Evolutionary conservation across 2,113 vertebrate species (phyloP), one percentile per base, ranked within the genome.

Genomic region (Gymnorhina tibicen): DNA sequence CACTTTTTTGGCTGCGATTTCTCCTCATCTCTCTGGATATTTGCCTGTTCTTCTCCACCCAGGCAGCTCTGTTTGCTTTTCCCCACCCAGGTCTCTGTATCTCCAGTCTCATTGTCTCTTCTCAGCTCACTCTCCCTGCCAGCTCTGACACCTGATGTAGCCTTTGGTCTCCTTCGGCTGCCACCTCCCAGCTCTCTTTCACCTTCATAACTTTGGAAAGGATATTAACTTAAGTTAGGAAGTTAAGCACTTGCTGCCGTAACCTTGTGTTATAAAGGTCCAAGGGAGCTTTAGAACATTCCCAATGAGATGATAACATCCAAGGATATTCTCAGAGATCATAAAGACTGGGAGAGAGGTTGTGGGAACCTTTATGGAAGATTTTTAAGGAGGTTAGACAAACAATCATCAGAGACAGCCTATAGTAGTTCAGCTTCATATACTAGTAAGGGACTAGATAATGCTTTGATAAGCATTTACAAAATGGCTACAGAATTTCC

Each of bases 1-100:
- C 23, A 73, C 49, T 93, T 87, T 89, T 91, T 81, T 88, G 81
- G 92, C 96, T 8, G 64, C 80, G 44, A 26, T 42, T 96, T 91
- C 80, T 87, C 84, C 56, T 95, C 79, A 33, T 95, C 76, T 84
- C 85, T 44, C 95, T 96, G 91, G 84, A 87, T 92, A 59, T 86
- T 87, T 87, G 73, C 55, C 88, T 94, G 42, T 42, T 81, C 93
- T 81, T 96, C 88, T 68, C 92, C 93, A 82, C 95, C 95, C 96
- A 92, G 28, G 58, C 80, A 68, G 95, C 46, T 87, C 76, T 94
- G 66, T 91, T 96, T 95, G 73, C 60, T 95, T 91, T 93, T 93
- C 80, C 41, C 93, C 88, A 78, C 90, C 88, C 92, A 91, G 58
- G 66, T 85, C 83, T 87, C 91, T 62, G 37, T 73, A 87, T 87